Percentiles rank a stretch among this genome's conserved stretches.
phyloP scores from a whole-genome alignment of 2,888 invertebrate genomes.

The Scaptomyza cyrtandrae region DNA sequence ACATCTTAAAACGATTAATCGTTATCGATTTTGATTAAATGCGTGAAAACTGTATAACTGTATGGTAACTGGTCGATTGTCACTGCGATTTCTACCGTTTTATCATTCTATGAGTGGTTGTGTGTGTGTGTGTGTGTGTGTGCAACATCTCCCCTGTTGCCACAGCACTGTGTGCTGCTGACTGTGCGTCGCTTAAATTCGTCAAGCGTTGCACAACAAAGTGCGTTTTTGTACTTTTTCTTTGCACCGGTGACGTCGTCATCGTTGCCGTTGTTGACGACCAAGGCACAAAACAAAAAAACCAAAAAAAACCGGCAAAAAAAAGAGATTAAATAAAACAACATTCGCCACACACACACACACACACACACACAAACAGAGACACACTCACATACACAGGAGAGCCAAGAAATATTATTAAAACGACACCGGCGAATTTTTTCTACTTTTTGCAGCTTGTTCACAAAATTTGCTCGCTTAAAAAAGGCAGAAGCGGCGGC shows the following conservation, averaged over 20 bases:
- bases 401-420: constrained; percentile 66
- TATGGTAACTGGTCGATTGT: not conserved
- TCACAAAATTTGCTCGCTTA: constrained; percentile 58
- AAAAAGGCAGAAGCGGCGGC: constrained; percentile 50
- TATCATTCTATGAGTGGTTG: too few species aligned
- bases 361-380: constrained; percentile 4
- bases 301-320: constrained; percentile 8
- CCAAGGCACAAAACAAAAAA: constrained; percentile 1
- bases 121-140: not conserved
- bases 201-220: constrained; percentile 76
- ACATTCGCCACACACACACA: constrained; percentile 4
- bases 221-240: constrained; percentile 69
- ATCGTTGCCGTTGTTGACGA: constrained; percentile 37
- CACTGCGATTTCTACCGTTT: not conserved
- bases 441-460: constrained; percentile 35
- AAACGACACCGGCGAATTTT: constrained; percentile 65
- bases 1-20: not conserved
- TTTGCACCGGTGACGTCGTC: constrained; percentile 38
- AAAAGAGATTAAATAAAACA: constrained; percentile 9
- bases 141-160: not conserved
- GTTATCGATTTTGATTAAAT: not conserved
- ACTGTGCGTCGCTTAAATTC: constrained; percentile 46
- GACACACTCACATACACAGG: constrained; percentile 23
- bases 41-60: not conserved
- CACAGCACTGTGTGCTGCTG: not conserved